phyloP scores from a whole-genome alignment of 2,113 vertebrate species.

The Hemichromis elongatus region DNA sequence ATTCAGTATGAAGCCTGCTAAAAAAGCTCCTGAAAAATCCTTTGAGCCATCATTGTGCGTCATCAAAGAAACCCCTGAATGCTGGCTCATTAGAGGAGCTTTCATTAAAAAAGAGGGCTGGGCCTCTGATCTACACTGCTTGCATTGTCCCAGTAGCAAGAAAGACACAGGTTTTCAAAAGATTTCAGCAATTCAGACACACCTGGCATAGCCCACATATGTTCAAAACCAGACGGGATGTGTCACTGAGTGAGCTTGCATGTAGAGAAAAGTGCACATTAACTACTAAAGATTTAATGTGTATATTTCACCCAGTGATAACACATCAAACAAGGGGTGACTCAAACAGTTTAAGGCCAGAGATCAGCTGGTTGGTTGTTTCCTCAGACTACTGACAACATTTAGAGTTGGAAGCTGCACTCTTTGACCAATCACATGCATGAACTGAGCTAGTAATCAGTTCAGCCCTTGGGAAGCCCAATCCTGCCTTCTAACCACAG shows the following conservation, averaged over 20 bases:
- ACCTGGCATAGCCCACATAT: background rate
- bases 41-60: constrained; percentile 4
- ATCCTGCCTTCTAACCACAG: background rate
- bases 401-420: background rate
- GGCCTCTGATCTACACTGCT: background rate
- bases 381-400: background rate
- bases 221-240: background rate
- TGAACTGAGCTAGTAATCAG: background rate
- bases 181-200: background rate
- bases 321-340: background rate
- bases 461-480: background rate
- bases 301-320: background rate
- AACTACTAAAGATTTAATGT: background rate
- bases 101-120: constrained; percentile 17
- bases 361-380: background rate
- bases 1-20: background rate
- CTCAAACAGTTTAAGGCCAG: background rate
- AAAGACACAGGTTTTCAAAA: background rate
- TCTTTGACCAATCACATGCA: background rate
- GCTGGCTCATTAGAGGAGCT: constrained; percentile 26
- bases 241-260: background rate
- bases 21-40: constrained; percentile 7
- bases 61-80: constrained; percentile 19
- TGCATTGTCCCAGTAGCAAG: background rate
- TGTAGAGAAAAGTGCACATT: background rate